phyloP scores from a whole-genome alignment of 2,797 vertebrate species.

The Caiman crocodilus region DNA sequence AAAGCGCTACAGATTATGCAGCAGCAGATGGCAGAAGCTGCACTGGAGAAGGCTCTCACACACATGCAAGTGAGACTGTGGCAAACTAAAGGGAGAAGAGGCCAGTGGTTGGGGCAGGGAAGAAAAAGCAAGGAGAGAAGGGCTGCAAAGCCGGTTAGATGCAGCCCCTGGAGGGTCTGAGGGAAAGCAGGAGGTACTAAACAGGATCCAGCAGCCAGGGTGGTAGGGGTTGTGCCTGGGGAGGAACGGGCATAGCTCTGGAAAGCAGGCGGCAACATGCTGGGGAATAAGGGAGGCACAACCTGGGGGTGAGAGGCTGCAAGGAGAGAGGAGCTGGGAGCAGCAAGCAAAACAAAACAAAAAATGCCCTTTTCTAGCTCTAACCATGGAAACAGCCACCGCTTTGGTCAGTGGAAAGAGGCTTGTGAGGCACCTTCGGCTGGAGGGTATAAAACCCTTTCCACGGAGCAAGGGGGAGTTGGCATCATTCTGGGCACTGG shows the following conservation, averaged over 20 bases:
- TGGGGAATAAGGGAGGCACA: neutral
- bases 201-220: neutral
- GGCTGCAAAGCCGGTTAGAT: too few species aligned
- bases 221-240: neutral
- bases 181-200: neutral
- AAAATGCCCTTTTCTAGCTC: neutral
- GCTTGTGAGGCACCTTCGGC: neutral
- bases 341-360: neutral
- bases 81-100: neutral
- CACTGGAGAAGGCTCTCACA: neutral
- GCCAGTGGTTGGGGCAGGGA: neutral
- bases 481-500: accelerated
- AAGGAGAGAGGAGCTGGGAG: neutral
- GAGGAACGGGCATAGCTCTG: neutral
- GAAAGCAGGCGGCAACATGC: constrained; percentile 53
- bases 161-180: neutral
- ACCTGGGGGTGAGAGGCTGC: neutral
- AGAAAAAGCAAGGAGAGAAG: neutral
- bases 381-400: accelerated
- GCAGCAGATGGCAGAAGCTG: too few species aligned
- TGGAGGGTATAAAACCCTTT: neutral
- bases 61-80: neutral
- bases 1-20: too few species aligned
- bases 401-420: constrained; percentile 2
- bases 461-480: neutral